phyloP scores from a whole-genome alignment of 2,113 vertebrate species.

The Hepsetus odoe region DNA sequence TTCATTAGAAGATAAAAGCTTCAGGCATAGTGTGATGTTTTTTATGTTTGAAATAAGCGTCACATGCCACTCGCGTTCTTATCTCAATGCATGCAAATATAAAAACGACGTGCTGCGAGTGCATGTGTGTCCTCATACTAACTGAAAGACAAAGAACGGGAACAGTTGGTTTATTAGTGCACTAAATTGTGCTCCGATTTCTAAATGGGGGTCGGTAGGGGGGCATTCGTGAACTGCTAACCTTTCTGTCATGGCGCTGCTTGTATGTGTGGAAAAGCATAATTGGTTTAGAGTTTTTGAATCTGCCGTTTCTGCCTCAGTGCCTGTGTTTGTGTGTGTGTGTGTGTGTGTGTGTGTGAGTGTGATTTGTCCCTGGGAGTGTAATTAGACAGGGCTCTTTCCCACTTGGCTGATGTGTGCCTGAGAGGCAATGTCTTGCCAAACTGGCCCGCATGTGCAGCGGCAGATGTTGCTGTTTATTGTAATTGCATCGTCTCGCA shows the following conservation, averaged over 20 bases:
- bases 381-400: conserved; percentile 43
- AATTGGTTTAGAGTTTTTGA: conserved; percentile 19
- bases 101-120: background rate
- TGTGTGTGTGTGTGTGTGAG: background rate
- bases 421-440: conserved; percentile 37
- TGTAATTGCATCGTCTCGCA: conserved; percentile 39
- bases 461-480: conserved; percentile 50
- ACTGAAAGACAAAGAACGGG: background rate
- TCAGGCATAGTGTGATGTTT: background rate
- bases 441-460: conserved; percentile 21
- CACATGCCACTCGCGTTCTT: too few species aligned
- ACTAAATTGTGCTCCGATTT: background rate
- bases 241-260: conserved; percentile 27
- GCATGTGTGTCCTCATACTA: background rate
- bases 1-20: background rate
- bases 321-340: conserved; percentile 2
- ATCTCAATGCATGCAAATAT: too few species aligned
- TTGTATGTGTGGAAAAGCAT: background rate
- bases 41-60: too few species aligned
- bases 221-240: background rate
- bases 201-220: background rate
- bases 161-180: conserved; percentile 18
- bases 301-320: conserved; percentile 3
- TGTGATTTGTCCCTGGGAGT: conserved; percentile 32
- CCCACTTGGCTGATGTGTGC: conserved; percentile 48